Evolutionary conservation across 2,888 invertebrate genomes (phyloP).

Genomic region (Rhogogaster chlorosoma): DNA sequence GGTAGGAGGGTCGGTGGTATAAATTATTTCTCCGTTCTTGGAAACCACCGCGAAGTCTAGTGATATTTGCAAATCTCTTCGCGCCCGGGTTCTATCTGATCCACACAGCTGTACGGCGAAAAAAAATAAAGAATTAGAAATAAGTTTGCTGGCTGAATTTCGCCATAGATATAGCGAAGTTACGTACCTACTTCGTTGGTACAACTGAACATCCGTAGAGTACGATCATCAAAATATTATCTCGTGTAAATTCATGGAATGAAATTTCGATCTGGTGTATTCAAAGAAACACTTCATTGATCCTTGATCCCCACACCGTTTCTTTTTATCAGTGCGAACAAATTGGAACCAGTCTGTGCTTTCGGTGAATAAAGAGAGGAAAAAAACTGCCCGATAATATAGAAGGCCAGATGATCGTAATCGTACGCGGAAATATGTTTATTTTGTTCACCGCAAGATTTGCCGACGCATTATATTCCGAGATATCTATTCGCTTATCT

Average conservation of each 20-base stretch:
- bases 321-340: neutral
- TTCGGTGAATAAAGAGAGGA: constrained; percentile 9
- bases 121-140: neutral
- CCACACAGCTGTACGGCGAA: neutral
- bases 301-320: neutral
- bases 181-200: neutral
- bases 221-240: neutral
- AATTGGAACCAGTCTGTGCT: neutral
- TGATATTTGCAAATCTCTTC: constrained; percentile 31
- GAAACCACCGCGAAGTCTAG: neutral
- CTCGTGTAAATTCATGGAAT: neutral
- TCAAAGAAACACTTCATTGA: neutral
- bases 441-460: neutral
- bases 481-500: constrained; percentile 12
- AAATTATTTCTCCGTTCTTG: constrained; percentile 37
- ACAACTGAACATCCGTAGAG: neutral
- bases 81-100: neutral
- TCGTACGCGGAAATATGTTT: constrained; percentile 16
- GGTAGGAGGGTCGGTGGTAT: constrained; percentile 11
- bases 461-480: constrained; percentile 28
- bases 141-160: neutral
- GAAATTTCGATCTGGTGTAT: neutral
- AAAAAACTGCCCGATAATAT: neutral
- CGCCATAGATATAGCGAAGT: neutral
- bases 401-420: constrained; percentile 22